Percentiles rank a stretch among this genome's conserved stretches.
Evolutionary conservation across 2,113 vertebrate species (phyloP).

Genomic region (Mormoops blainvillei): DNA sequence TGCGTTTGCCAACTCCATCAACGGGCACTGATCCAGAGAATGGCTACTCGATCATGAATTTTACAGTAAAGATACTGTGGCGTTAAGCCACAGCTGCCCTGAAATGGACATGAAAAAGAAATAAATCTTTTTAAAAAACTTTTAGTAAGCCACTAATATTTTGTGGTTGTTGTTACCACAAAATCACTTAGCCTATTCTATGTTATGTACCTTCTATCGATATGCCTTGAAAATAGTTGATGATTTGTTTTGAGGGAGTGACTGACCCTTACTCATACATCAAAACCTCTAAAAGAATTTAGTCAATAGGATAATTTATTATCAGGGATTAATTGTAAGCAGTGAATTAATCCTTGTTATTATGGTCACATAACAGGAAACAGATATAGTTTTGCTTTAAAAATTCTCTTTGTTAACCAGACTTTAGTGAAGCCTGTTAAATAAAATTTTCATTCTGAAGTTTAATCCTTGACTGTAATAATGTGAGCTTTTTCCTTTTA

Average conservation of each 20-base stretch:
- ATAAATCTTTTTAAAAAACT: background rate
- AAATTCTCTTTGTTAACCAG: background rate
- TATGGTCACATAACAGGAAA: background rate
- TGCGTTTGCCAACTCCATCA: background rate
- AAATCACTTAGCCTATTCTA: background rate
- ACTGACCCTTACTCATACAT: background rate
- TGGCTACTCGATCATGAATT: background rate
- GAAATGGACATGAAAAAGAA: background rate
- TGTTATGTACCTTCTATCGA: background rate
- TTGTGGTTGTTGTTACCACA: background rate
- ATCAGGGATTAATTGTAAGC: background rate
- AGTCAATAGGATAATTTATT: background rate
- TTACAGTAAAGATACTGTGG: background rate
- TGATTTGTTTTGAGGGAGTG: background rate
- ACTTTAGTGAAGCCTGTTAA: background rate
- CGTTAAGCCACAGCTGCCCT: background rate
- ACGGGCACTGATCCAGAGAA: background rate
- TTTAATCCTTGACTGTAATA: slow-evolving; percentile 4
- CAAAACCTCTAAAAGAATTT: background rate
- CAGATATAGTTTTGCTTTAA: background rate
- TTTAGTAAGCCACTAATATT: background rate
- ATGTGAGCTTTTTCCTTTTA: background rate
- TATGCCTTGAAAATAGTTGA: background rate
- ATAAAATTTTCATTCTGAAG: slow-evolving; percentile 7
- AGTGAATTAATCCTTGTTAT: background rate